phyloP scores from a whole-genome alignment of 2,113 vertebrate genomes.

The Vombatus ursinus region DNA sequence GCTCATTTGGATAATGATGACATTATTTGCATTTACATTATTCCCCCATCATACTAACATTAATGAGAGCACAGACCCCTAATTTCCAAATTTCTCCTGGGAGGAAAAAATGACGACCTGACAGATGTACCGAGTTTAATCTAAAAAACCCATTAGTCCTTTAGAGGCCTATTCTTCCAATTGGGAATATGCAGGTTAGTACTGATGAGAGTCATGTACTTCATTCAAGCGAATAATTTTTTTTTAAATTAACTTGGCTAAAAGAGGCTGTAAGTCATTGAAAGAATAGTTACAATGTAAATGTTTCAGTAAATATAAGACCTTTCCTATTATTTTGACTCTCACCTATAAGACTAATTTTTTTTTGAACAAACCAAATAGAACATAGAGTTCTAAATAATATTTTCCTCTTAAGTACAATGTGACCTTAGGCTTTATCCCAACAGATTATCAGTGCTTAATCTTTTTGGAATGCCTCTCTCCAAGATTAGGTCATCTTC shows the following conservation, averaged over 20 bases:
- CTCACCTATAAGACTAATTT: constrained; percentile 17
- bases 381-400: background rate
- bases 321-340: background rate
- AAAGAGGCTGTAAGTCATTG: constrained; percentile 29
- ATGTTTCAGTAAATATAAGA: constrained; percentile 18
- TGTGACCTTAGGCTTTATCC: background rate
- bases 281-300: background rate
- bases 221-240: constrained; percentile 11
- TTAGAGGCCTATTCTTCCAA: constrained; percentile 4
- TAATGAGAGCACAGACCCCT: constrained; percentile 13
- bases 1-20: constrained; percentile 38
- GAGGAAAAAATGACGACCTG: constrained; percentile 35
- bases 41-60: constrained; percentile 5
- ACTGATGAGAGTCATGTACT: background rate
- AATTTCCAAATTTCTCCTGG: constrained; percentile 50
- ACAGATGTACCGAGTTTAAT: constrained; percentile 34
- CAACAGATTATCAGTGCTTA: background rate
- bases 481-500: background rate
- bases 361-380: background rate
- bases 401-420: background rate
- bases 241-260: constrained; percentile 10
- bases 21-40: constrained; percentile 49
- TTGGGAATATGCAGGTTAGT: background rate
- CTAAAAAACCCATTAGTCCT: constrained; percentile 27
- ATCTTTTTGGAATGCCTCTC: background rate